Evolutionary conservation across 2,113 vertebrate genomes (phyloP), one percentile per base, ranked within the genome.

Genomic region (Notarius quadriscutis): DNA sequence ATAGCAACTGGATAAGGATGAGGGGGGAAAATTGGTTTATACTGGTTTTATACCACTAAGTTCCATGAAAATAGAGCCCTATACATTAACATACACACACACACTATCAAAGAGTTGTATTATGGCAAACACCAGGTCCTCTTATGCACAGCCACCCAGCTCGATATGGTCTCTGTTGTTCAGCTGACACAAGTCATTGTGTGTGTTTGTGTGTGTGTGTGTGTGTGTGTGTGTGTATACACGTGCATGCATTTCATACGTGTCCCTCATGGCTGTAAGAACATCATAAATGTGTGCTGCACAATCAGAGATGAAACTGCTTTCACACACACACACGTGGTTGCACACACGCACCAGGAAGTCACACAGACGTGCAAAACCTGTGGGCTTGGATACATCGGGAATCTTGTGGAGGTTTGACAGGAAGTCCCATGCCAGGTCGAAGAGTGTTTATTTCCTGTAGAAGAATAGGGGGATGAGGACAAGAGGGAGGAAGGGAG

Each of bases 391-490:
- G 27, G 50, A 41, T 7, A 25, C 71, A 53, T 53, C 9, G 0
- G 41, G 84, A 60, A 77, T 71, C 72, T 84, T 84, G 60, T 48
- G 71, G 79, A 57, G 79, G 67, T 51, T 51, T 65, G 69, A 82
- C 50, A 87, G 88, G 89, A 89, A 87, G 79, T 82, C 14, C 27
- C 51, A 86, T 62, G 79, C 34, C 84, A 83, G 41, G 48, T 74
- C 11, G 51, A 53, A 83, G 25, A 48, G 60, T 81, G 86, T 85
- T 82, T 78, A 81, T 62, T 85, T 89, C 80, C 87, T 79, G 63
- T 63, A 65, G 84, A 85, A 87, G 80, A 90, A 86, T 90, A 50
- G 53, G 0, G 55, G 60, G 69, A 88, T 53, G 34, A 83, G 48
- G 88, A 84, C 69, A 72, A 30, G 74, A 81, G 30, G 87, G 69